Conservation (phyloP, 92 coral and sea anemone genomes). For the Heliopora coerulea region DNA sequence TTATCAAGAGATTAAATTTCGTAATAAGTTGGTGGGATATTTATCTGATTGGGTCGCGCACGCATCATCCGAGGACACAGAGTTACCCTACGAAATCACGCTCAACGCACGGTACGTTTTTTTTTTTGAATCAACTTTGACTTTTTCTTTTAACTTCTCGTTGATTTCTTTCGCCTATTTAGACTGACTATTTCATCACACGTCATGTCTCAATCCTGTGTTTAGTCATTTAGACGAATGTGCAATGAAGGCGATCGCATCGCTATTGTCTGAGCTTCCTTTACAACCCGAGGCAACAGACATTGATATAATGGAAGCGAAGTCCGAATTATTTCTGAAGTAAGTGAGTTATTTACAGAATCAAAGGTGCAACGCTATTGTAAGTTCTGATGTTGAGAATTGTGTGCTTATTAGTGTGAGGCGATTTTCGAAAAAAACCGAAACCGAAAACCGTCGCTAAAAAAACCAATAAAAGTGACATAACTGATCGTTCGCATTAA, state of each 20-base stretch:
- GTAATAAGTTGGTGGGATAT: slow-evolving; percentile 92
- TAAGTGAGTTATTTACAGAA: slow-evolving; percentile 44
- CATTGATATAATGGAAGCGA: slow-evolving; percentile 91
- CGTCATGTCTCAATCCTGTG: neutral
- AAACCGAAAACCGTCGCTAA: no score
- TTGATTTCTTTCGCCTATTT: neutral
- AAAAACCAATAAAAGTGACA: no score
- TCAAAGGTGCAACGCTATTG: no score
- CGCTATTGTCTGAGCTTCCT: slow-evolving; percentile 74
- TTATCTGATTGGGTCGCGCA: slow-evolving; percentile 94
- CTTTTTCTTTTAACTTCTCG: neutral
- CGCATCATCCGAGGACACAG: slow-evolving; percentile 67
- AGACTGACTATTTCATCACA: no score
- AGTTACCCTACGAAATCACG: slow-evolving; percentile 70
- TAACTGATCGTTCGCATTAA: no score
- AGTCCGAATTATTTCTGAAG: slow-evolving; percentile 97
- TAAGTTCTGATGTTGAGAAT: neutral
- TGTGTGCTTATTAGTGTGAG: neutral
- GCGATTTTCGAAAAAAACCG: no score
- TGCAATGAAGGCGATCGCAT: slow-evolving; percentile 95
- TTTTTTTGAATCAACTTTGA: neutral
- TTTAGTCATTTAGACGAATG: slow-evolving; percentile 86
- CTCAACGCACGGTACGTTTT: slow-evolving; percentile 65
- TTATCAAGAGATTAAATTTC: slow-evolving; percentile 90
- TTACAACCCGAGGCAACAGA: slow-evolving; percentile 90